Conservation (phyloP, 2,113 vertebrate genomes). For the Saccopteryx bilineata region DNA sequence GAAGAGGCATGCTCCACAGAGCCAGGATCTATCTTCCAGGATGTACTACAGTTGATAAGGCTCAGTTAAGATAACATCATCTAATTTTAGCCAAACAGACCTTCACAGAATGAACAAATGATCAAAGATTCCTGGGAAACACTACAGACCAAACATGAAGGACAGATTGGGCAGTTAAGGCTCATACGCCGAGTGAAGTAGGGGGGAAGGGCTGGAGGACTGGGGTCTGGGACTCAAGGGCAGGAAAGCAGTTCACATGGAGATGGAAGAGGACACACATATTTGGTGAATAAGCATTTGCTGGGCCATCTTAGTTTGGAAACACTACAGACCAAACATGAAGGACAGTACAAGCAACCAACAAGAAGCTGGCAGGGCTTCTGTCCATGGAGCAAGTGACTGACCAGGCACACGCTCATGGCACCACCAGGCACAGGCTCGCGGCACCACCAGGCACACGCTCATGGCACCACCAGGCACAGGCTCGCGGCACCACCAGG, state of each 20-base stretch:
- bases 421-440: too few species aligned
- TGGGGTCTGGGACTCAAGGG: not conserved
- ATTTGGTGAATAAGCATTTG: not conserved
- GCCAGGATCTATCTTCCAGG: not conserved
- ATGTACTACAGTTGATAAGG: not conserved
- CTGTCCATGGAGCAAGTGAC: fast-evolving
- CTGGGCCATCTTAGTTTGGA: not conserved
- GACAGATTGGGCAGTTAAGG: not conserved
- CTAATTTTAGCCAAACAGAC: not conserved
- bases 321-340: not conserved
- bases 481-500: too few species aligned
- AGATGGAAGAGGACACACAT: not conserved
- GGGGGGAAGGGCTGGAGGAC: not conserved
- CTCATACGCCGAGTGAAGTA: not conserved
- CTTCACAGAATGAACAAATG: not conserved
- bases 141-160: not conserved
- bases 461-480: too few species aligned
- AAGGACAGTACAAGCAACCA: not conserved
- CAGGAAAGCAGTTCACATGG: not conserved
- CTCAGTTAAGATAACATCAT: not conserved
- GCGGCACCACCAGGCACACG: too few species aligned
- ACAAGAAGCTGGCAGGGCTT: too few species aligned
- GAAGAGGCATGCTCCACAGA: not conserved
- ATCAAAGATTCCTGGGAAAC: not conserved
- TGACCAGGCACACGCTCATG: too few species aligned